Evolutionary conservation across 2,797 vertebrate genomes (phyloP), one percentile per base, ranked within the genome.

Genomic region (Alectoris magna): DNA sequence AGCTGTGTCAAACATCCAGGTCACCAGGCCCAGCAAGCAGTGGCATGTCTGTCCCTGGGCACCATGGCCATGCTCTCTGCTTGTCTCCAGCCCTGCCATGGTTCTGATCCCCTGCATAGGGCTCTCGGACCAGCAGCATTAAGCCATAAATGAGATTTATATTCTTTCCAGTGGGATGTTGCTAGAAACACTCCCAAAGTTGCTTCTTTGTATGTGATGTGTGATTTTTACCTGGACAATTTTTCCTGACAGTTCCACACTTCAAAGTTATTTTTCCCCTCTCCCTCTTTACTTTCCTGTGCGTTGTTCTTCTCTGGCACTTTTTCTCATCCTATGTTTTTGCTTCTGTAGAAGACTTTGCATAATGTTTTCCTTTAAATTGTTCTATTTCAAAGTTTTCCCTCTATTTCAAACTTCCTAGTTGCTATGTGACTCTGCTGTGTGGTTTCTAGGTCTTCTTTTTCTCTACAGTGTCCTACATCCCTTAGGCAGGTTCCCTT

Each of bases 21-120:
- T 38, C 38, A 48, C 13, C 1, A 0, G 4, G 36, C 72, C 19
- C 39, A 29, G 27, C 0, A 0, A 24, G 29, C 10, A 53, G 13
- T 0, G 0, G 24, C 8, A 63, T 51, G 10, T 36, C 36, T 69
- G n/a, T 24, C 5, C 8, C 43, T 1, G 0, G 13, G 22, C 34
- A 23, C 22, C 36, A 8, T 76, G n/a, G 48, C 70, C 3, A 0
- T 0, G 1, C 24, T 3, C 29, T 31, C 43, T 58, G 39, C 75
- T 27, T 58, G 21, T 23, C 41, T 38, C 5, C 43, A 56, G 69
- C 34, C n/a, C 31, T 67, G 14, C 38, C 9, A 15, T 5, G 22
- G 21, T 22, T 5, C 53, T 43, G 27, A 23, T 62, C 8, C 13
- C 23, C 24, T 36, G 58, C 46, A 16, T 16, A 16, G 68, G 6